Conservation (phyloP, 2,113 vertebrate species). For the Atlantisia rogersi region DNA sequence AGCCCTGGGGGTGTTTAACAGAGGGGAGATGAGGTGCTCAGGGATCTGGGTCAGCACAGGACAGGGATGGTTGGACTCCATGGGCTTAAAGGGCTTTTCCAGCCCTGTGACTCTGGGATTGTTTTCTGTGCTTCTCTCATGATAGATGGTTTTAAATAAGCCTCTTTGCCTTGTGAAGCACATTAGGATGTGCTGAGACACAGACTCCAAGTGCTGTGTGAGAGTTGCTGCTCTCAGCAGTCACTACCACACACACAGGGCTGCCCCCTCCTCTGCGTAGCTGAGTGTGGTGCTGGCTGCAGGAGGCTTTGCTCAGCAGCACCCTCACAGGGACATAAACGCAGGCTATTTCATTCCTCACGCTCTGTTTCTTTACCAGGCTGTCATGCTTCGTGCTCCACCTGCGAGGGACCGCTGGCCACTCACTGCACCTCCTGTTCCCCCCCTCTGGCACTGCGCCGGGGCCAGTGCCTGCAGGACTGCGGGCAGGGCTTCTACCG, state of each 20-base stretch:
- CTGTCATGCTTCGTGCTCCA: constrained; percentile 85
- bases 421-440: constrained; percentile 85
- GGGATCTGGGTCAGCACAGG: too few species aligned
- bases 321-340: neutral
- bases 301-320: neutral
- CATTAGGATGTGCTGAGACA: neutral
- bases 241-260: neutral
- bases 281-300: neutral
- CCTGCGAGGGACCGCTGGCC: constrained; percentile 82
- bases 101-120: too few species aligned
- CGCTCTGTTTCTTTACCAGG: constrained; percentile 67
- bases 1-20: too few species aligned
- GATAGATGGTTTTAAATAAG: neutral
- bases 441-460: constrained; percentile 68
- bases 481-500: constrained; percentile 89
- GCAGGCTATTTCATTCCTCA: neutral
- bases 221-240: neutral
- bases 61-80: too few species aligned
- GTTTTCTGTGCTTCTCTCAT: neutral
- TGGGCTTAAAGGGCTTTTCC: too few species aligned
- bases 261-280: neutral
- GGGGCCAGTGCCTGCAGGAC: constrained; percentile 82
- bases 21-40: too few species aligned
- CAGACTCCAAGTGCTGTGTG: neutral
- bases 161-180: neutral